Percentiles rank a stretch among this genome's conserved stretches.
Evolutionary conservation across 2,888 invertebrate genomes (phyloP).

Genomic region (Caenorhabditis japonica): DNA sequence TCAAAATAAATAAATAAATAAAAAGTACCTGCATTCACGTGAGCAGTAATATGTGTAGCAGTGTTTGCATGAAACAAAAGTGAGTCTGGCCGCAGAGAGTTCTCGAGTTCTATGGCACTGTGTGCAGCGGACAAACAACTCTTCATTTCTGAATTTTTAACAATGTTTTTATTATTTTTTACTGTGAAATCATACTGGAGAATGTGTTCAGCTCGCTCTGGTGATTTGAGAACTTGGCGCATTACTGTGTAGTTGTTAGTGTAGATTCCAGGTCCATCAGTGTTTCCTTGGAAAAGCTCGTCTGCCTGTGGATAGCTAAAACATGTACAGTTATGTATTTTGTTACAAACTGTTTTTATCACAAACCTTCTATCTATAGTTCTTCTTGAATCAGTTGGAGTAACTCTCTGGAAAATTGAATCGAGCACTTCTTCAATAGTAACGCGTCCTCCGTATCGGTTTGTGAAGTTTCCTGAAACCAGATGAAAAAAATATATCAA

Average conservation of each 20-base stretch:
- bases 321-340: too few species aligned
- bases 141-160: slow-evolving; percentile 54
- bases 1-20: too few species aligned
- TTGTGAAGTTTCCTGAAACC: slow-evolving; percentile 52
- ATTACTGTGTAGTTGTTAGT: slow-evolving; percentile 72
- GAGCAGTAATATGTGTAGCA: slow-evolving; percentile 95
- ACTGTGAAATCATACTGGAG: slow-evolving; percentile 57
- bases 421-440: slow-evolving; percentile 94
- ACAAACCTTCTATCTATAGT: slow-evolving; percentile 63
- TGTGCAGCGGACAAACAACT: slow-evolving; percentile 74
- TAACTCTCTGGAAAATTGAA: slow-evolving; percentile 86
- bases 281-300: slow-evolving; percentile 61
- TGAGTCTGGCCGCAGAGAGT: slow-evolving; percentile 84
- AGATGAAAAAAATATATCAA: background rate
- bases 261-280: slow-evolving; percentile 75
- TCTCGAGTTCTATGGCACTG: slow-evolving; percentile 76
- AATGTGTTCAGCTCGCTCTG: slow-evolving; percentile 74
- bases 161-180: background rate
- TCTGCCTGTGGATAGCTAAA: slow-evolving; percentile 48
- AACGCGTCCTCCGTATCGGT: slow-evolving; percentile 73
- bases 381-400: slow-evolving; percentile 80
- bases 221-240: slow-evolving; percentile 71
- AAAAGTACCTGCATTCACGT: slow-evolving; percentile 63
- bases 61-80: slow-evolving; percentile 93
- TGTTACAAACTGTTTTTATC: background rate